Evolutionary conservation across 2,797 vertebrate genomes (phyloP), one percentile per base, ranked within the genome.

Genomic region (Pseudochirops corinnae): DNA sequence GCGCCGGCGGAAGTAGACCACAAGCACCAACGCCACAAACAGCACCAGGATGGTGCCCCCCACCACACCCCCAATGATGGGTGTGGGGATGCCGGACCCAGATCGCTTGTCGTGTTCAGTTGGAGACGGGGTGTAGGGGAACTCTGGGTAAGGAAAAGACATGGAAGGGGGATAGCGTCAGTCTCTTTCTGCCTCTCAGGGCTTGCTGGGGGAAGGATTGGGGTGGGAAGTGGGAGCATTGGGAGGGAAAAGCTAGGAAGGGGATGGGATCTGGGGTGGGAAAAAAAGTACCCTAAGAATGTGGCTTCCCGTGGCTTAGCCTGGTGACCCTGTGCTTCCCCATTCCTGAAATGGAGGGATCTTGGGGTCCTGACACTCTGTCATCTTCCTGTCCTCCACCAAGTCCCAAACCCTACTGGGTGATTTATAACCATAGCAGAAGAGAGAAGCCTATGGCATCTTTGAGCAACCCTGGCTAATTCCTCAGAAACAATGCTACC

Each of bases 61-160:
- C 94, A 99, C 99, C 90, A 99, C 99, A 87, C 99, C 99, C 98
- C 99, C 99, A 97, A 99, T 99, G 99, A 99, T 99, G 96, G 99
- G 99, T 9, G 98, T 99, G 98, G 98, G 98, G 98, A 98, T 98
- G 98, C 98, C 96, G 97, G 97, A 98, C 98, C 99, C 99, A 31
- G 98, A 94, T 93, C 97, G 98, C 98, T 98, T 98, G 97, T 98
- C 96, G 93, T 97, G 98, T 96, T 96, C 97, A 31, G 98, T 93
- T 98, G 98, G 99, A 98, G 99, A 93, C 91, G 98, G 99, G 98
- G 99, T 99, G 99, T 98, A 99, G 99, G 99, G 99, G 99, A 99
- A 99, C 98, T 99, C 99, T 99, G 99, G 99, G 99, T 99, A 90
- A 99, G 99, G 99, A 99, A 99, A 99, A 99, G 99, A 99, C 99